A percentile compares a stretch with the other conserved stretches of the same genome.
Conservation (phyloP, 1,140 invertebrate genomes). For the Lutraria rhynchaena region DNA sequence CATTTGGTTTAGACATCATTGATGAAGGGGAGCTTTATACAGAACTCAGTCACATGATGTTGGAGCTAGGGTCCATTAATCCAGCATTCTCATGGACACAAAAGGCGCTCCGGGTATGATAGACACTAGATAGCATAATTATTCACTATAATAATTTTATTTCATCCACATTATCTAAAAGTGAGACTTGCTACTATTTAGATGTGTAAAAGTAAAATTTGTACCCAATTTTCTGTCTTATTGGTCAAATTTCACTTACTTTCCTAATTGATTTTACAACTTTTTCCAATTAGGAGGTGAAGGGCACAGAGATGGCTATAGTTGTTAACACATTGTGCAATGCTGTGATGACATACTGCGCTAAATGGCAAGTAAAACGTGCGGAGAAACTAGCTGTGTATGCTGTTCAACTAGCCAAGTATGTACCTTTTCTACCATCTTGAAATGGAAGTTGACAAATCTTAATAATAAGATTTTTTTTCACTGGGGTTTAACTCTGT, state of each 20-base stretch:
- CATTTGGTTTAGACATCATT: slow-evolving; percentile 76
- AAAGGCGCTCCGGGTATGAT: slow-evolving; percentile 74
- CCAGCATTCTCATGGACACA: slow-evolving; percentile 73
- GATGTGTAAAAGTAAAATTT: not conserved
- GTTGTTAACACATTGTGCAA: slow-evolving; percentile 76
- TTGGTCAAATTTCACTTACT: too few relatives aligned
- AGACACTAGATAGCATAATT: too few relatives aligned
- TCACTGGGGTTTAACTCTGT: too few relatives aligned
- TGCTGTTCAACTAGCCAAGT: slow-evolving; percentile 77
- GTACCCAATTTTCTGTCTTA: too few relatives aligned
- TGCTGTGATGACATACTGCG: slow-evolving; percentile 73
- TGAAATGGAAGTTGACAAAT: slow-evolving; percentile 12
- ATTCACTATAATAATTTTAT: too few relatives aligned
- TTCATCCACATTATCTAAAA: not conserved
- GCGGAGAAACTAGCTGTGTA: slow-evolving; percentile 76
- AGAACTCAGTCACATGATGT: slow-evolving; percentile 72
- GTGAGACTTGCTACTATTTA: not conserved
- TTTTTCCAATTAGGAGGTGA: slow-evolving; percentile 65
- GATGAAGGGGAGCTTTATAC: slow-evolving; percentile 68
- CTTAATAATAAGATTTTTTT: not conserved
- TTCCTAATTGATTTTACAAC: too few relatives aligned
- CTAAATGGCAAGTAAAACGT: slow-evolving; percentile 72
- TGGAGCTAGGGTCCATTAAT: slow-evolving; percentile 75
- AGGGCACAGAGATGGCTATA: slow-evolving; percentile 57
- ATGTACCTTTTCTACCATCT: slow-evolving; percentile 32